Conservation (phyloP, 2,797 vertebrate genomes). For the Rhinoraja longicauda region DNA sequence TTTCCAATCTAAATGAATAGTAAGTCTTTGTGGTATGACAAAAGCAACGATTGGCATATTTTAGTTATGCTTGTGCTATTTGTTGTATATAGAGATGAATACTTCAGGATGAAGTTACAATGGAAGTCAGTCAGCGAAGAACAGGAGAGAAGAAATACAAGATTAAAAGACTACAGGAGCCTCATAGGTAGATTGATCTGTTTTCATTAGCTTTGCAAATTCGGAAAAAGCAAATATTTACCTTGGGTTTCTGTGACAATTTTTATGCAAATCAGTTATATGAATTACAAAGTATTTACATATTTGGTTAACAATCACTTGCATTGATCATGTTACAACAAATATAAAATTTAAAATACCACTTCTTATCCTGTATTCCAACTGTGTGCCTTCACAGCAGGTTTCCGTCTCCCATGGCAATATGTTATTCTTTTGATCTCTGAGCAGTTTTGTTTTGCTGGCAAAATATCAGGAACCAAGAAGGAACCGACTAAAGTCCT, state of each 20-base stretch:
- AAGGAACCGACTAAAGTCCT: neutral
- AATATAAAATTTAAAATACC: neutral
- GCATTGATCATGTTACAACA: neutral
- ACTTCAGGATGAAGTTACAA: conserved; percentile 96
- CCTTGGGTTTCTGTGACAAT: neutral
- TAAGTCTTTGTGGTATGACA: neutral
- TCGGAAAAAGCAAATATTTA: neutral
- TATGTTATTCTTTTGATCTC: neutral
- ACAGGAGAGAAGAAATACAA: conserved; percentile 87
- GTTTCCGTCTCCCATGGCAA: neutral
- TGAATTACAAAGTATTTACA: neutral
- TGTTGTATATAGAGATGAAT: conserved; percentile 72
- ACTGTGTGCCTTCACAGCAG: neutral
- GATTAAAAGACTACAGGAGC: conserved; percentile 83
- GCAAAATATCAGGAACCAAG: neutral
- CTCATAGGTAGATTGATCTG: conserved; percentile 73
- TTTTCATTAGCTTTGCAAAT: neutral
- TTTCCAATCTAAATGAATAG: neutral
- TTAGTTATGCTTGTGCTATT: conserved; percentile 4
- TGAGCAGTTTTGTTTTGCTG: neutral
- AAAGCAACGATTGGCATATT: neutral
- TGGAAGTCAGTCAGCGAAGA: conserved; percentile 95
- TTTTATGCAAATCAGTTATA: too few species aligned
- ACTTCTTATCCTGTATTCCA: neutral
- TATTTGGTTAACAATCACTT: neutral